Evolutionary conservation across 1,140 invertebrate genomes (phyloP).

Genomic region (Neodiprion lecontei): DNA sequence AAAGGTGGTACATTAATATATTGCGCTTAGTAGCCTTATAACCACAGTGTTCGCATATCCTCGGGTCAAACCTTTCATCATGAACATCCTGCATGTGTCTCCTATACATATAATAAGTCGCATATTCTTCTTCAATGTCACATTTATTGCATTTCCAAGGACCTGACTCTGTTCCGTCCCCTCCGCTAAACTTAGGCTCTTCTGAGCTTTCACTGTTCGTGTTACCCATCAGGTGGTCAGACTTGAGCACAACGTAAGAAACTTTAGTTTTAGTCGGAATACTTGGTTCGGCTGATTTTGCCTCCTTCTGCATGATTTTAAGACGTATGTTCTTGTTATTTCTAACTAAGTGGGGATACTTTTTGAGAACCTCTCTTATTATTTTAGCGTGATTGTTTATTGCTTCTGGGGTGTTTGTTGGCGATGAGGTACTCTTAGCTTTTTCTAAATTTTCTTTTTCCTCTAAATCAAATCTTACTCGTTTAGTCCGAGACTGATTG

Average conservation of each 20-base stretch:
- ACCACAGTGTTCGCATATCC: slow-evolving; percentile 86
- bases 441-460: slow-evolving; percentile 61
- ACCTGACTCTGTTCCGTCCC: slow-evolving; percentile 50
- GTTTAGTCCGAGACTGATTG: slow-evolving; percentile 48
- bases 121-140: slow-evolving; percentile 70
- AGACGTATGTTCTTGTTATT: slow-evolving; percentile 87
- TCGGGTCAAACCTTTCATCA: slow-evolving; percentile 78
- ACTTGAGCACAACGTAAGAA: slow-evolving; percentile 64
- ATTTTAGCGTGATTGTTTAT: slow-evolving; percentile 81
- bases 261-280: slow-evolving; percentile 55
- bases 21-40: slow-evolving; percentile 78
- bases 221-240: slow-evolving; percentile 51
- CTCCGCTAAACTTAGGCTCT: slow-evolving; percentile 31
- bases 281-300: slow-evolving; percentile 48
- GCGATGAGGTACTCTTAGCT: slow-evolving; percentile 53
- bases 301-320: slow-evolving; percentile 76
- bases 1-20: slow-evolving; percentile 80
- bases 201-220: slow-evolving; percentile 41
- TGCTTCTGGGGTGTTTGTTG: slow-evolving; percentile 60
- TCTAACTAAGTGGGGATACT: slow-evolving; percentile 86
- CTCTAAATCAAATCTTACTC: slow-evolving; percentile 59
- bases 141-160: slow-evolving; percentile 62
- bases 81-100: slow-evolving; percentile 84
- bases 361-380: slow-evolving; percentile 84
- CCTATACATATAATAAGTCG: slow-evolving; percentile 78